Evolutionary conservation across 1,140 invertebrate genomes (phyloP).

Genomic region (Hylaeus anthracinus): DNA sequence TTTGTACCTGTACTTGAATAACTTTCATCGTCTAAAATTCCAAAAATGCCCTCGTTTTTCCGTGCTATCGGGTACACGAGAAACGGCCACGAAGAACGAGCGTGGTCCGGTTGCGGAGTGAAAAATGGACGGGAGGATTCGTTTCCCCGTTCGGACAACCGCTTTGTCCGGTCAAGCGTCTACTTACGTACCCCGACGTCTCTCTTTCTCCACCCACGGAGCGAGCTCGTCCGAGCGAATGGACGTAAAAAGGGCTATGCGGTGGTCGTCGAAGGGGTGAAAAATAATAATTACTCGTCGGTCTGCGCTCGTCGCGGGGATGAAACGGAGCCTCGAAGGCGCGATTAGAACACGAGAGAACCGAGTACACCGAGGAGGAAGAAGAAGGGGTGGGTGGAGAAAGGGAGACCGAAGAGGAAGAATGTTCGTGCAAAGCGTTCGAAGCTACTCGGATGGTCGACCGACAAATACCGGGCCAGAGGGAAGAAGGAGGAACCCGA

Average conservation of each 20-base stretch:
- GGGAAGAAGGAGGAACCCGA: conserved; percentile 36
- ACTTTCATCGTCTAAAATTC: no score
- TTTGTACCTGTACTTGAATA: no score
- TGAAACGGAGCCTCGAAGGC: conserved; percentile 7
- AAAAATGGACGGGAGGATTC: conserved; percentile 11
- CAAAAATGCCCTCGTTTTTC: no score
- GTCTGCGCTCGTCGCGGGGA: conserved; percentile 12
- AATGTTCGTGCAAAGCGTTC: conserved; percentile 18
- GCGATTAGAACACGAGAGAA: neutral
- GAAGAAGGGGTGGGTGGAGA: conserved; percentile 8
- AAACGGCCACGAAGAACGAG: neutral
- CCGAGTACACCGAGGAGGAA: neutral
- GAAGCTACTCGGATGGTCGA: conserved; percentile 38
- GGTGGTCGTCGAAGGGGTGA: conserved; percentile 35
- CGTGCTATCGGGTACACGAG: neutral
- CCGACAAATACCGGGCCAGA: conserved; percentile 44
- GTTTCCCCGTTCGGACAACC: neutral
- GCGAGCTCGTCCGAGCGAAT: conserved; percentile 21
- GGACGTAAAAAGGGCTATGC: conserved; percentile 12
- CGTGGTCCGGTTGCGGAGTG: neutral
- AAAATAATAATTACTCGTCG: conserved; percentile 57
- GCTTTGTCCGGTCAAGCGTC: conserved; percentile 15
- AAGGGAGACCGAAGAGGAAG: neutral
- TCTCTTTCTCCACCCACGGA: neutral
- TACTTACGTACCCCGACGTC: neutral